phyloP scores from a whole-genome alignment of 2,113 vertebrate genomes.

The Hippopotamus amphibius region DNA sequence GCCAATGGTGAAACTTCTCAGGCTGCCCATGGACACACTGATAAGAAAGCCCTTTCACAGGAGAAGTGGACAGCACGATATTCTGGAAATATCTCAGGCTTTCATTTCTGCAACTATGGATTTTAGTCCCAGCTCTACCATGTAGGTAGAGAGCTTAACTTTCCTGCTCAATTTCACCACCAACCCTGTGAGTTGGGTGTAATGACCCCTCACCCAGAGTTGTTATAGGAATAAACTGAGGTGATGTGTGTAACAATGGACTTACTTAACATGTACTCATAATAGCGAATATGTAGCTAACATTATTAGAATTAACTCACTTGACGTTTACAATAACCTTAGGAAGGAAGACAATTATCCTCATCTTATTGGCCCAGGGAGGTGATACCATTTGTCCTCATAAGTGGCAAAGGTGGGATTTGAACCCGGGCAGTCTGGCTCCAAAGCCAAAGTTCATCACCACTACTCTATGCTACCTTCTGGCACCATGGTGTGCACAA shows the following conservation, averaged over 20 bases:
- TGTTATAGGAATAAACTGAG: neutral
- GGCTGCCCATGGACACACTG: neutral
- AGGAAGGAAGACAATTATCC: neutral
- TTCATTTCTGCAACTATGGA: neutral
- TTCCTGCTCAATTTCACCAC: neutral
- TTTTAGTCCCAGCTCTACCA: neutral
- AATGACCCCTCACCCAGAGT: neutral
- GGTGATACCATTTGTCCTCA: neutral
- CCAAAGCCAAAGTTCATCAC: neutral
- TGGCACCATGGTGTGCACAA: neutral
- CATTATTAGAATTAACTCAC: neutral
- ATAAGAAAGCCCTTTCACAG: neutral
- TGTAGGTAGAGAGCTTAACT: neutral
- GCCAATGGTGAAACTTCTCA: neutral
- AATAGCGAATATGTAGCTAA: neutral
- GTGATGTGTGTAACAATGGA: neutral
- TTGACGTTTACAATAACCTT: neutral
- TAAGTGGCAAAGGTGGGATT: neutral
- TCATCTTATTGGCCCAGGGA: neutral
- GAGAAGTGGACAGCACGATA: neutral
- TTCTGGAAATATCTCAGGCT: neutral
- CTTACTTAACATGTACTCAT: neutral
- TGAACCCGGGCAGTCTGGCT: neutral
- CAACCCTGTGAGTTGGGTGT: neutral
- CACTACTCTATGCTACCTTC: neutral